Base-by-base conservation (phyloP, 2,797 vertebrate species). In the Tapirus indicus region DNA sequence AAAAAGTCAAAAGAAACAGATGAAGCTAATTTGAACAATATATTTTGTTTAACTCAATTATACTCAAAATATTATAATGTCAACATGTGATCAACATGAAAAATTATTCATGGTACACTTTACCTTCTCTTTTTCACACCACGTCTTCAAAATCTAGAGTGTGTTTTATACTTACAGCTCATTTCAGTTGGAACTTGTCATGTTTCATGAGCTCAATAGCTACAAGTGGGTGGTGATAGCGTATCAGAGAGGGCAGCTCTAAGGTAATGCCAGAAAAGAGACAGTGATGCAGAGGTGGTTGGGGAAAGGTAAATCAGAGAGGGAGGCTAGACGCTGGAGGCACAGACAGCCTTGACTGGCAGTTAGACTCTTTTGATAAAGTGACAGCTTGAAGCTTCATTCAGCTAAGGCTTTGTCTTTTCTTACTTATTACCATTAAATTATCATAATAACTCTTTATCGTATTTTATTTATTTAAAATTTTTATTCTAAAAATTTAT, bases 211-310 rank as follows among this genome's bases (percentile, higher is more conserved):
- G 75, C 12, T 58, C 35, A 21, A 7, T 9, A 41, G 8, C 11
- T n/a, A 9, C 35, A 1, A 1, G 4, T 18, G 16, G 72, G 9
- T 23, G 44, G 29, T 12, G 6, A 47, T 21, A 6, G 29, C 4
- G 0, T 10, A 1, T 27, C 44, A 47, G 68, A 29, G 18, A 77
- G 35, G 49, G 13, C 32, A 5, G 41, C 32, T 56, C 12, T 29
- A 32, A 14, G 38, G 27, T 80, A 21, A 58, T 2, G 3, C 35
- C 44, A 5, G 60, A 60, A 38, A 29, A 29, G 69, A 56, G 52
- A 29, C 2, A 4, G 14, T 7, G 20, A 72, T 35, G 3, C 9
- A 38, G 52, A 78, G 49, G 23, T 29, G 32, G 7, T 0, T 52
- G 4, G 32, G 13, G 29, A 66, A 85, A 35, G 32, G 52, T n/a